Base-by-base conservation (phyloP, 2,113 vertebrate species). In the Phaetusa simplex region DNA sequence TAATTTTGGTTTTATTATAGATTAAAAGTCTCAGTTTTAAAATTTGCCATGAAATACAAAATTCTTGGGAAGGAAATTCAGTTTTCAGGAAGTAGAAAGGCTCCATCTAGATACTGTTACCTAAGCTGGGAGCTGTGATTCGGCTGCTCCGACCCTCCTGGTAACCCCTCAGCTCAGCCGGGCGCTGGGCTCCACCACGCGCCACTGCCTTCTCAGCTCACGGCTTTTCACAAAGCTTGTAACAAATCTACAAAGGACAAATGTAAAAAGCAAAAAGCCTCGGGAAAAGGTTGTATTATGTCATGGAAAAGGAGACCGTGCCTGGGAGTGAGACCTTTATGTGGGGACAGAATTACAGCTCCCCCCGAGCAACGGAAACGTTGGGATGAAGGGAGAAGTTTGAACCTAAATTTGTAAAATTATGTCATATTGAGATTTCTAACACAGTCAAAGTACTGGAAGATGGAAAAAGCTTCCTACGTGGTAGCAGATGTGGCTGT, bases 401-500 rank as follows among this genome's bases (percentile, higher is more conserved):
- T 50, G 80, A 89, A 65, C 49, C 7, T 62, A 20, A 11, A 17
- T 84, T 49, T 76, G 49, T 79, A 40, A 78, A 89, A 78, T 76
- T 38, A 64, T 23, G 14, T 22, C 7, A 7, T 7, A 29, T 8
- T 58, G 86, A 82, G 66, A 74, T 82, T 76, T 76, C 34, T 79
- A 82, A 32, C n/a, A 14, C 58, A 45, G 38, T 27, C 65, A 40
- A 23, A 86, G 40, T 45, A 24, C 34, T 45, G 24, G 56, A 71
- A 53, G 62, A 45, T 56, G 26, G 56, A 71, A 79, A 23, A 34
- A 53, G 12, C 30, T 56, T 91, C 21, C 47, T 42, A 7, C 9
- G 4, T 12, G 9, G 52, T 6, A 72, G 61, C 49, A 26, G 0
- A 0, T 2, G 30, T 36, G 24, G 80, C 58, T 79, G 30, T 32